phyloP scores from a whole-genome alignment of 92 coral and sea anemone species.

The Palythoa grandis region DNA sequence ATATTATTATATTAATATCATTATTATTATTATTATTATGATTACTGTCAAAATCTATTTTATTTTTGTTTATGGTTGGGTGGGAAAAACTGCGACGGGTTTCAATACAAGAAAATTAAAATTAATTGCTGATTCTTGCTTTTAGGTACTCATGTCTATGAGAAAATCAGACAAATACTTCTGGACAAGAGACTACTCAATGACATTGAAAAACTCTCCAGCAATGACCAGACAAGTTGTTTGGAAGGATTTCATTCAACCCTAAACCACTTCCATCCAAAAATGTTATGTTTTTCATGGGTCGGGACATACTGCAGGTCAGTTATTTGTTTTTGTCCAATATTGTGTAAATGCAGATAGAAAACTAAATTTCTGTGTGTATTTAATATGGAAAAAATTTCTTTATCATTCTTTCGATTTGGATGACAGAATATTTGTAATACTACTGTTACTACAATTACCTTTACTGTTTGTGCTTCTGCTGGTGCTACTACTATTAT shows the following conservation, averaged over 20 bases:
- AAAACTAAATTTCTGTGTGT: background rate
- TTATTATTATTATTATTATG: no score
- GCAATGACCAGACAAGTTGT: conserved; percentile 10
- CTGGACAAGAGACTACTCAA: conserved; percentile 6
- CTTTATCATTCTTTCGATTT: no score
- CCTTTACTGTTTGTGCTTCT: no score
- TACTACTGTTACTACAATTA: no score
- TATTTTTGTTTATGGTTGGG: no score
- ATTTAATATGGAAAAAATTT: background rate
- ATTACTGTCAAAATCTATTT: no score
- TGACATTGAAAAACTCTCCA: conserved; percentile 7
- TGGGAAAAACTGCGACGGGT: no score
- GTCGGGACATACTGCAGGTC: conserved; percentile 21
- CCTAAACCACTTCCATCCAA: conserved; percentile 14
- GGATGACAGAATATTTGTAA: no score
- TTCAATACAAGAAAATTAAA: no score
- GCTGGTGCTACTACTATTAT: background rate
- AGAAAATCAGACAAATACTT: background rate
- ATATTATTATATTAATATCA: no score
- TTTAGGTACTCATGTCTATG: conserved; percentile 5
- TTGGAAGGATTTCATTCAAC: conserved; percentile 12
- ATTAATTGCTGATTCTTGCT: background rate
- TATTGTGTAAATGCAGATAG: background rate
- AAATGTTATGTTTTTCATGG: conserved; percentile 17
- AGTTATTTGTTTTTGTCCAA: no score